Evolutionary conservation across 2,888 invertebrate genomes (phyloP), one percentile per base, ranked within the genome.

Genomic region (Drymonia ruficornis): DNA sequence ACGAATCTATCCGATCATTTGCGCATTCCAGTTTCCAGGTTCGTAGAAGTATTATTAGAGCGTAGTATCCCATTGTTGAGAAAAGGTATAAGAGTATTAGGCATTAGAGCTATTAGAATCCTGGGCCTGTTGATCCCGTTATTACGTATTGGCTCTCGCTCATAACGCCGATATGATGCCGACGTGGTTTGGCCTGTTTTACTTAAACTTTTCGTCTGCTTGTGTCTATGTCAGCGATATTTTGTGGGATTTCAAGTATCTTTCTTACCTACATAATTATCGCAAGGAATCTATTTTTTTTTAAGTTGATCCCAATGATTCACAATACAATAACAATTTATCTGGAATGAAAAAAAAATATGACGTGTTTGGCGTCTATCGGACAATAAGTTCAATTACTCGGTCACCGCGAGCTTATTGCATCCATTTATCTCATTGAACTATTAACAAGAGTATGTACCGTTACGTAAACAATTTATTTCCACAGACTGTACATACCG

Each of bases 11-110:
- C 73, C 84, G 86, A 40, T 94, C 95, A 23, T 98, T 98, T 85
- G 98, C 97, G 40, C 96, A 97, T 83, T 96, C 97, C 58, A 97
- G 97, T 83, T 97, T 98, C 92, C 96, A 98, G 93, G 93, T 70
- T 47, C 42, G 69, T 90, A 65, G 11, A 40, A 43, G 3, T 13
- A 15, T 42, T 42, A 19, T 44, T 19, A 11, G 23, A 7, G 13
- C 28, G 6, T 45, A 13, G 28, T 18, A 9, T 18, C 42, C 8
- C 31, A 40, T 7, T 40, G 40, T 28, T 5, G 28, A 8, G 28
- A 1, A n/a, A n/a, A n/a, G n/a, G n/a, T n/a, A n/a, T n/a, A n/a
- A n/a, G n/a, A n/a, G n/a, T n/a, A n/a, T n/a, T n/a, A n/a, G n/a
- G n/a, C n/a, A n/a, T n/a, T n/a, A 23, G 23, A 23, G 23, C 23